Evolutionary conservation across 2,113 vertebrate species (phyloP).

Genomic region (Gnathonemus longibarbis): DNA sequence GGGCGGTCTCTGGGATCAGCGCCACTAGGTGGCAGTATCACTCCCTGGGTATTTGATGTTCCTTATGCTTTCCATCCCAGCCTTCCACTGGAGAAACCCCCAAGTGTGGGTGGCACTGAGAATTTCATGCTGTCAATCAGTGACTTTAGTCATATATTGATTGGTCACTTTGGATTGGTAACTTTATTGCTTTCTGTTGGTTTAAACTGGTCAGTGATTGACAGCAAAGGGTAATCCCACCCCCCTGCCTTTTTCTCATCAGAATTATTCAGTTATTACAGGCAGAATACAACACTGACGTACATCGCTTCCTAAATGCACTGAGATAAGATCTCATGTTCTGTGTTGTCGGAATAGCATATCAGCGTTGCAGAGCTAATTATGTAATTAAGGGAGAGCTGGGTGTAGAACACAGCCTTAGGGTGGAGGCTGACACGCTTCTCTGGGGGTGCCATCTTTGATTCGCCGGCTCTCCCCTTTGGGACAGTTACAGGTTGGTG

Average conservation of each 20-base stretch:
- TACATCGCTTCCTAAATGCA: not conserved
- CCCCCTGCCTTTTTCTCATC: not conserved
- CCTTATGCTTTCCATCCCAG: not conserved
- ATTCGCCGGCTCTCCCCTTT: not conserved
- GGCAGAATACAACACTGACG: not conserved
- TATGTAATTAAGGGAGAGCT: not conserved
- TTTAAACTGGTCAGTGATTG: not conserved
- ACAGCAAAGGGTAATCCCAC: not conserved
- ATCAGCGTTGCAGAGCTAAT: not conserved
- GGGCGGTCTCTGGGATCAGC: conserved; percentile 29
- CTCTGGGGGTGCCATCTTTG: not conserved
- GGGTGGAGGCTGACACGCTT: not conserved
- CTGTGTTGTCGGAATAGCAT: not conserved
- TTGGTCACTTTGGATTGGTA: not conserved
- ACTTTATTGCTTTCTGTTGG: not conserved
- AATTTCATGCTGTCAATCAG: not conserved
- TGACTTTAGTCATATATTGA: not conserved
- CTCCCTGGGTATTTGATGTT: not conserved
- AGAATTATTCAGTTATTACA: not conserved
- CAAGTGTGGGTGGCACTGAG: not conserved
- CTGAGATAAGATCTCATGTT: not conserved
- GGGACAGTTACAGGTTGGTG: not conserved
- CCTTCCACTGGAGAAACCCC: not conserved
- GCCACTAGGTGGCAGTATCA: not conserved
- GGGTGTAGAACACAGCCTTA: not conserved